Evolutionary conservation across 2,888 invertebrate species (phyloP), one percentile per base, ranked within the genome.

Genomic region (Zygogramma bicolorata): DNA sequence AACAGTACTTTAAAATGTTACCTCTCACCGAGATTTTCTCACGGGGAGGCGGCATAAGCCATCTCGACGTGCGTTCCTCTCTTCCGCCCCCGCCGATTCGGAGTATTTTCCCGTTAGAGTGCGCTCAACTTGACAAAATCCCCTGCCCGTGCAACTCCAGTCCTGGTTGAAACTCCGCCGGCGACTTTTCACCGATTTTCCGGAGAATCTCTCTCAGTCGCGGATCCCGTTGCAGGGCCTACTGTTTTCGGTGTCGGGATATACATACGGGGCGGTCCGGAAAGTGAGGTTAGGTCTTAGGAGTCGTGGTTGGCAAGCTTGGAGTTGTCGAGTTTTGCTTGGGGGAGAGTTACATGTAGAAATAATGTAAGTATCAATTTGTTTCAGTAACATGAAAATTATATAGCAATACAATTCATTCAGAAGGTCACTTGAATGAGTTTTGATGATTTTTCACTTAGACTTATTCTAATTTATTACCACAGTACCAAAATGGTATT

Each of bases 41-140:
- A 13, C 46, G 46, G n/a, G n/a, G n/a, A n/a, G n/a, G n/a, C n/a
- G n/a, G 20, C 20, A 20, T 22, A 3, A 53, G 60, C 61, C 60
- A 60, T 53, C 61, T 15, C 57, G 18, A 57, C 31, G 40, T 53
- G 53, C 57, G 42, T 70, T 25, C 40, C 66, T 8, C 46, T 8
- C 53, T 59, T 70, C 53, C 53, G 27, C 53, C 27, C 65, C 49
- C 59, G 60, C 61, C 65, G 65, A 60, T 70, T 70, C 60, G 65
- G 65, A 27, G 25, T 25, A 27, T 53, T 53, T 53, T 22, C 53
- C 70, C 70, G 70, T 60, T 31, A 70, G 70, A 57, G 70, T 49
- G 70, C 70, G 70, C 70, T 66, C 70, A 57, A 70, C 66, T 66
- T 61, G 53, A 46, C 66, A 42, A 66, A 70, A 70, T 66, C 66